Evolutionary conservation across 2,797 vertebrate species (phyloP).

Genomic region (Anguilla obscura): DNA sequence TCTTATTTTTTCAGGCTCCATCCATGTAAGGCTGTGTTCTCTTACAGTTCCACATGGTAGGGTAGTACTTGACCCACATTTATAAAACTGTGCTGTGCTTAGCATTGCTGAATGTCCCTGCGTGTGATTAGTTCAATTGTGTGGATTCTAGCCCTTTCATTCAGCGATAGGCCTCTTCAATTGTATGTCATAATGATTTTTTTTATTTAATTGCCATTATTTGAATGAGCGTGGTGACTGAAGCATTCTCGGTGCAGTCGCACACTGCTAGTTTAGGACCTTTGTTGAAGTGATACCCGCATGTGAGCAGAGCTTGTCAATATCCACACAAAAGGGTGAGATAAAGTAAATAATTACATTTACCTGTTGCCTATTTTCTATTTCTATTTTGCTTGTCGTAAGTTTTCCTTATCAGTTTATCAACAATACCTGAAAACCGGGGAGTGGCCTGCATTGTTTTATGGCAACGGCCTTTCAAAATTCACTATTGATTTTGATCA

Average conservation of each 20-base stretch:
- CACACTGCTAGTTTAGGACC: not conserved
- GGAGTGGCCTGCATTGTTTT: not conserved
- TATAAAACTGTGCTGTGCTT: not conserved
- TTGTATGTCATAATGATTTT: not conserved
- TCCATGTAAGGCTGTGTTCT: not conserved
- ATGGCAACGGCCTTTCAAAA: not conserved
- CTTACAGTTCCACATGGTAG: not conserved
- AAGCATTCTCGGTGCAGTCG: not conserved
- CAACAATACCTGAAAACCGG: not conserved
- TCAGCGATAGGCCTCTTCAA: not conserved
- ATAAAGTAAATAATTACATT: not conserved
- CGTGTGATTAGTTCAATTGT: not conserved
- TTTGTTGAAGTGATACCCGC: not conserved
- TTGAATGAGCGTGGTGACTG: not conserved
- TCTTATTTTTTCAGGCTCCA: not conserved
- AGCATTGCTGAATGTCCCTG: not conserved
- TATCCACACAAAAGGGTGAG: not conserved
- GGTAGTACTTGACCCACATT: slow-evolving; percentile 10
- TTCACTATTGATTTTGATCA: not conserved
- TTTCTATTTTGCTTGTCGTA: not conserved
- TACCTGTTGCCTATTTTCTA: not conserved
- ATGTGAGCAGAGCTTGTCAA: not conserved
- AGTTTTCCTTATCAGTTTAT: not conserved
- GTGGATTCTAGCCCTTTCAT: not conserved
- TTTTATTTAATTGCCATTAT: not conserved